Percentiles rank a stretch among this genome's conserved stretches.
These are phyloP conservation scores for Agriopis marginaria DNA, from an alignment of 2,888 invertebrate species.

Conservation along the genomic window DNA sequence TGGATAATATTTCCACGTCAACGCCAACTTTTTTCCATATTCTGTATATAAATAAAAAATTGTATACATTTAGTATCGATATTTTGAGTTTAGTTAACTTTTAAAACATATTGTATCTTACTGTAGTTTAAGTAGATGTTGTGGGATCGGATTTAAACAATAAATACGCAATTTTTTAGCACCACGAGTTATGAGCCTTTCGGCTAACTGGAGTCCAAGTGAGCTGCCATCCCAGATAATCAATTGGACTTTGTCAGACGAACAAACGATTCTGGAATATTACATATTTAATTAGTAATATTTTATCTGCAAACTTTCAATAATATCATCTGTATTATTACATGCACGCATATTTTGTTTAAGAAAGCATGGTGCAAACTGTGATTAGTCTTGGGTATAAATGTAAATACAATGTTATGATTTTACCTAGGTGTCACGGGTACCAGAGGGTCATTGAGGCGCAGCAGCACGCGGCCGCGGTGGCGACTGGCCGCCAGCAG, in stretches of 20 bases:
- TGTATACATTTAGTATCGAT: too few species aligned
- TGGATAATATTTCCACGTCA: constrained; percentile 12
- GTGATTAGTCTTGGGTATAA: not conserved
- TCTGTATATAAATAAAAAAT: constrained; percentile 5
- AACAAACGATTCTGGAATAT: constrained; percentile 46
- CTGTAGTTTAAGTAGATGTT: constrained; percentile 18
- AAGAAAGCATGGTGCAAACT: not conserved
- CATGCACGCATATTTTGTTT: not conserved
- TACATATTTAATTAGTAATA: not conserved
- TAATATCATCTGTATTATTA: not conserved
- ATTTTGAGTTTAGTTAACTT: not conserved
- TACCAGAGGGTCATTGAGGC: constrained; percentile 39
- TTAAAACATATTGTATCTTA: not conserved
- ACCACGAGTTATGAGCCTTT: constrained; percentile 55
- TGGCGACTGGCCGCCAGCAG: constrained; percentile 64
- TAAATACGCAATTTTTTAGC: constrained; percentile 54
- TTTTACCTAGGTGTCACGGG: constrained; percentile 4
- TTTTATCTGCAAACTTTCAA: not conserved
- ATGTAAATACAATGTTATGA: not conserved
- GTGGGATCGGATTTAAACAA: constrained; percentile 1
- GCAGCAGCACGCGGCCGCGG: constrained; percentile 66
- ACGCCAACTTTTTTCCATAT: constrained; percentile 19
- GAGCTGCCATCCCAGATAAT: constrained; percentile 54
- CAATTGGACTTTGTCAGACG: constrained; percentile 46
- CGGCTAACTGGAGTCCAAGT: constrained; percentile 53